Conservation (phyloP, 2,797 vertebrate species). For the Stomatorhinus walkeri region DNA sequence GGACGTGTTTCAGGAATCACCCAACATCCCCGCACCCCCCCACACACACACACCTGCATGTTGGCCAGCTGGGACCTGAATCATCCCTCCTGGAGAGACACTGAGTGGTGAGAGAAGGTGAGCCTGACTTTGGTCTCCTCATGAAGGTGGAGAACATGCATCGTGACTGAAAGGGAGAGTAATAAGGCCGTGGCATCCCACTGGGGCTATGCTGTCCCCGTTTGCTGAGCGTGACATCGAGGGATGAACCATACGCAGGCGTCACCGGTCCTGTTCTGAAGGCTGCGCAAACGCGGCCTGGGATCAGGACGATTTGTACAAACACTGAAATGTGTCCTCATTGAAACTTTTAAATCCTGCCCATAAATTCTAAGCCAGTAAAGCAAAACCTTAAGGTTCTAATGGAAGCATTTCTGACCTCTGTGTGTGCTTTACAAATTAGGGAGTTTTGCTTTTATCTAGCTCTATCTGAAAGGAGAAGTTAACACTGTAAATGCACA, state of each 20-base stretch:
- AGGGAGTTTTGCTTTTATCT: background rate
- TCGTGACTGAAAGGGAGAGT: background rate
- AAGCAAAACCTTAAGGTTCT: constrained; percentile 1
- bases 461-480: background rate
- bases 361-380: background rate
- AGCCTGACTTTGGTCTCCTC: background rate
- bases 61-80: background rate
- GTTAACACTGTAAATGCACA: background rate
- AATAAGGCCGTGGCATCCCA: background rate
- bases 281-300: background rate
- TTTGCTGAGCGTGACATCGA: too few relatives aligned
- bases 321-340: background rate
- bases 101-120: background rate
- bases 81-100: background rate
- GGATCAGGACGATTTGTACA: background rate
- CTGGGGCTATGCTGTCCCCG: background rate
- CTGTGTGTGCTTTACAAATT: background rate
- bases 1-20: background rate
- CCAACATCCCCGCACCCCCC: background rate
- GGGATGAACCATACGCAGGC: background rate
- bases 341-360: background rate
- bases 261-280: background rate
- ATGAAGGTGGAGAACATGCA: background rate
- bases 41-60: background rate
- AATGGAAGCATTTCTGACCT: background rate